Percentiles rank a stretch among this genome's conserved stretches.
These are phyloP conservation scores for Bombus breviceps DNA, from an alignment of 1,140 invertebrate species.

Conservation along the genomic window DNA sequence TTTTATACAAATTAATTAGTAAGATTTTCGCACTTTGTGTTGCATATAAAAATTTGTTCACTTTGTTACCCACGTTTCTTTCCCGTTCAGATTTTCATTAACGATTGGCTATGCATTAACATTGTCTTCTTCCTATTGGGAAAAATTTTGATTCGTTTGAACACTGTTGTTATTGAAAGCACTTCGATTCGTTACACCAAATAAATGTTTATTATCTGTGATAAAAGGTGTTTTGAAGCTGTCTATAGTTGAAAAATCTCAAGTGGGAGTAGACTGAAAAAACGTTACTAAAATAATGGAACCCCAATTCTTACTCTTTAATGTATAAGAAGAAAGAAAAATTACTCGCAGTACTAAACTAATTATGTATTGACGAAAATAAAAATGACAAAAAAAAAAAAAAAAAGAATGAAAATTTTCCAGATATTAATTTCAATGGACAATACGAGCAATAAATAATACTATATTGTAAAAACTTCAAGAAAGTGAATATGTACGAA, in stretches of 20 bases:
- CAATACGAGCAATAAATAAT: conserved; percentile 55
- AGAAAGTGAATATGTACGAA: conserved; percentile 1
- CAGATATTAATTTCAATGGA: conserved; percentile 20
- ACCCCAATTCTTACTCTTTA: conserved; percentile 29
- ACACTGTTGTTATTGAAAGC: conserved; percentile 22
- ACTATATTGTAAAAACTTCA: conserved; percentile 22
- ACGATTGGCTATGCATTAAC: background rate
- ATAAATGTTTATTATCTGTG: conserved; percentile 62
- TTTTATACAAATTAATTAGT: conserved; percentile 2
- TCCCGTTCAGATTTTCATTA: background rate
- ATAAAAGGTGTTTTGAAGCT: conserved; percentile 56
- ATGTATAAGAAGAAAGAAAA: background rate
- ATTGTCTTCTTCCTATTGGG: background rate
- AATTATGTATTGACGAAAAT: background rate
- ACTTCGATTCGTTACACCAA: conserved; percentile 38
- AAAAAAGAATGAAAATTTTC: background rate
- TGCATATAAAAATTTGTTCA: conserved; percentile 2
- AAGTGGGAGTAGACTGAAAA: background rate
- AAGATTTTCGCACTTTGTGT: background rate
- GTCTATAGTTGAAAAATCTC: conserved; percentile 34
- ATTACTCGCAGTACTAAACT: conserved; percentile 15
- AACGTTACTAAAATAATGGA: conserved; percentile 25
- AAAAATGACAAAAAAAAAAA: background rate
- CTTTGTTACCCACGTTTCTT: conserved; percentile 25
- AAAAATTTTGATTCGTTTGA: background rate